phyloP scores from a whole-genome alignment of 2,113 vertebrate genomes.

The Archocentrus centrarchus region DNA sequence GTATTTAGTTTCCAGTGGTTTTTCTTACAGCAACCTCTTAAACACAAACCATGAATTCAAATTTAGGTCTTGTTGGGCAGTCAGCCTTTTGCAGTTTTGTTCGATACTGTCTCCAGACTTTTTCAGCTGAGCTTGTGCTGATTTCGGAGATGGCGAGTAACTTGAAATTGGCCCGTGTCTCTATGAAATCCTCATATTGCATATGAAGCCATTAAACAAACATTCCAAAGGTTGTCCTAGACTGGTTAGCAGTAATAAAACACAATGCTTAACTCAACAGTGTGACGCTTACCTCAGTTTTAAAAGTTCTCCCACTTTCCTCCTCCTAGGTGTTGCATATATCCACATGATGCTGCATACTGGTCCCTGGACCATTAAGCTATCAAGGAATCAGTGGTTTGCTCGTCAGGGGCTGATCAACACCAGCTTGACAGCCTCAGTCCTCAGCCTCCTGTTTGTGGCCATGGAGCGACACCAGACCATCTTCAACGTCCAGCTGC shows the following conservation, averaged over 20 bases:
- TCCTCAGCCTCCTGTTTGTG: conserved; percentile 93
- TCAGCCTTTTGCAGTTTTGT: not conserved
- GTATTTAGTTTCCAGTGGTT: not conserved
- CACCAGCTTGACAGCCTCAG: conserved; percentile 92
- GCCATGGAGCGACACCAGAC: conserved; percentile 95
- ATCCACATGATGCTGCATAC: conserved; percentile 96
- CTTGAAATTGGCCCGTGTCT: not conserved
- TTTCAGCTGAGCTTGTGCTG: not conserved
- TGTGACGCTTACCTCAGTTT: not conserved
- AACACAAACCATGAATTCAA: not conserved
- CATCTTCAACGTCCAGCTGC: conserved; percentile 94
- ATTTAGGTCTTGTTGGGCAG: not conserved
- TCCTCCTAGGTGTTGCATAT: conserved; percentile 86
- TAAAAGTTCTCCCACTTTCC: accelerated
- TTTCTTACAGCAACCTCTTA: not conserved
- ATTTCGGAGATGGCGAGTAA: not conserved
- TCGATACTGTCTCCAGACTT: not conserved
- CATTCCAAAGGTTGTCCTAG: not conserved
- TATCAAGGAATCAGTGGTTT: conserved; percentile 88
- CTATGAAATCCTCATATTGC: not conserved
- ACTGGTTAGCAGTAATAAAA: not conserved
- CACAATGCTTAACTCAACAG: not conserved
- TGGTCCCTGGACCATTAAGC: conserved; percentile 89
- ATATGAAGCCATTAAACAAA: not conserved
- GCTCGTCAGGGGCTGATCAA: conserved; percentile 94